These are phyloP conservation scores for Dermatemys mawii DNA, from an alignment of 2,113 vertebrate genomes.

Conservation along the genomic window DNA sequence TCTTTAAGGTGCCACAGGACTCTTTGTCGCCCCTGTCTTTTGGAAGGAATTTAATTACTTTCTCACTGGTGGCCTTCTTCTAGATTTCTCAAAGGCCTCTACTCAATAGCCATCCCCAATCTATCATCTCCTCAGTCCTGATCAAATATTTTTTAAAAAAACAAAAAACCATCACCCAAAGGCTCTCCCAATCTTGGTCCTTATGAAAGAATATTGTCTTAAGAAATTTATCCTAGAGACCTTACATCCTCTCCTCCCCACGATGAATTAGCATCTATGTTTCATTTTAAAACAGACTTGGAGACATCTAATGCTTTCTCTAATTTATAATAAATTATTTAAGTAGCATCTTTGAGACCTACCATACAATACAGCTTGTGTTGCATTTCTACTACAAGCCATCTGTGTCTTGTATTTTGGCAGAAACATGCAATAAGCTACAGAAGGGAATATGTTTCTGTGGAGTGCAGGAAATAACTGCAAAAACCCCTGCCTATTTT, in stretches of 20 bases:
- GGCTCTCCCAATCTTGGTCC: neutral
- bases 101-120: neutral
- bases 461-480: constrained; percentile 19
- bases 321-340: neutral
- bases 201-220: neutral
- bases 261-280: neutral
- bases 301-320: neutral
- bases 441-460: neutral
- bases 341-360: neutral
- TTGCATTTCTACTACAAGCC: constrained; percentile 34
- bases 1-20: too few species aligned
- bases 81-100: neutral
- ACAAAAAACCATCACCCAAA: neutral
- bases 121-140: neutral
- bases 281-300: neutral
- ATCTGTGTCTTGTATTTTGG: constrained; percentile 30
- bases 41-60: neutral
- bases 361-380: constrained; percentile 26
- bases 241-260: neutral
- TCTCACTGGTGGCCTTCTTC: neutral
- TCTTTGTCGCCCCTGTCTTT: too few species aligned
- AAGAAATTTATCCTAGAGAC: neutral
- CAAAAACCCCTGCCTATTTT: neutral
- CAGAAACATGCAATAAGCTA: constrained; percentile 18
- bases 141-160: neutral